These are phyloP conservation scores for Acanthopagrus latus DNA, from an alignment of 2,797 vertebrate genomes.

Conservation along the genomic window DNA sequence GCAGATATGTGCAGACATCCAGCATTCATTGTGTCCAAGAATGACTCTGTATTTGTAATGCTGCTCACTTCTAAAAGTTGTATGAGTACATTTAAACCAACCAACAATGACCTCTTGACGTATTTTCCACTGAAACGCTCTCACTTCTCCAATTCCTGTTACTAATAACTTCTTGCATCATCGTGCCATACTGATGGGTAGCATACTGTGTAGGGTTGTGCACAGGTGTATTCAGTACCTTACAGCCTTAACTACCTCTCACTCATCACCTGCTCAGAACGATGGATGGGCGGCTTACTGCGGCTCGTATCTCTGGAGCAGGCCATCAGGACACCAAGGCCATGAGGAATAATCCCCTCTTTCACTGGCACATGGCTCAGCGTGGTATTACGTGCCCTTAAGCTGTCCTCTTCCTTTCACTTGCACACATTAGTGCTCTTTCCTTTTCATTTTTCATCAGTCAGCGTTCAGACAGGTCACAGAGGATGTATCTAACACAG, in stretches of 20 bases:
- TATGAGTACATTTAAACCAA: neutral
- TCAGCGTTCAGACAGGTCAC: constrained; percentile 29
- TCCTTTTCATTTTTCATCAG: constrained; percentile 28
- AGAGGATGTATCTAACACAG: constrained; percentile 1
- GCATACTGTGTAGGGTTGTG: neutral
- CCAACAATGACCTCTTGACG: neutral
- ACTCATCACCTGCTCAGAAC: constrained; percentile 7
- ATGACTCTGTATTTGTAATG: too few species aligned
- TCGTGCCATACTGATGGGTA: neutral
- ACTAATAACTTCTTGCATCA: neutral
- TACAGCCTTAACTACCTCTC: neutral
- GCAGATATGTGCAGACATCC: too few species aligned
- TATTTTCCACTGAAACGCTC: neutral
- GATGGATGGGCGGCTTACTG: constrained; percentile 52
- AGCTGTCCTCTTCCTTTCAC: constrained; percentile 54
- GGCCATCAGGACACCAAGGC: constrained; percentile 51
- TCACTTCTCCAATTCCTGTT: neutral
- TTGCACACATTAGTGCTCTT: constrained; percentile 15
- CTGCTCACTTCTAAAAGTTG: too few species aligned
- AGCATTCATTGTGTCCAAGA: too few species aligned
- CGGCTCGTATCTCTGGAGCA: constrained; percentile 48
- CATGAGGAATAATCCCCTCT: constrained; percentile 76
- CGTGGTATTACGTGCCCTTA: constrained; percentile 68
- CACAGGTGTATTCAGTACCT: constrained; percentile 1
- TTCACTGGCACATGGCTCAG: constrained; percentile 66